Base-by-base conservation (phyloP, 2,113 vertebrate genomes). In the Hemibagrus wyckioides region DNA sequence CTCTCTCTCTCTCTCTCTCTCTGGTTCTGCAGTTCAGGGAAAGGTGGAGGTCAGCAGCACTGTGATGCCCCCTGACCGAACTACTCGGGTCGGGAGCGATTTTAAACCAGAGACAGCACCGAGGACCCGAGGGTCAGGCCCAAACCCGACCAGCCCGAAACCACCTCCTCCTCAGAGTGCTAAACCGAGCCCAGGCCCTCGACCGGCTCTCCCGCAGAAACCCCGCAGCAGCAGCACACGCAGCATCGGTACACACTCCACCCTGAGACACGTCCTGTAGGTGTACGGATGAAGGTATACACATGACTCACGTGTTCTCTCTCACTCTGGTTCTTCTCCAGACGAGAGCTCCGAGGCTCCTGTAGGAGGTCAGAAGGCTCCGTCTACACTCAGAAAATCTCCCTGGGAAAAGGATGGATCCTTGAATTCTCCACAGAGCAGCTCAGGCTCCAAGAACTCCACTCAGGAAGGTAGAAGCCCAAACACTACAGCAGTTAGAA, bases 171-270 rank as follows among this genome's bases (percentile, higher is more conserved):
- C 95, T 39, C 97, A 97, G 90, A 94, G 96, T 19, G 67, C 94
- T 1, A 99, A 98, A 91, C 98, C 98, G 6, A 90, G 93, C 79
- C 93, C 95, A 77, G 93, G 94, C 28, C 95, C 95, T 50, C 95
- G 98, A 9, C 97, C 98, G 48, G 92, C 93, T 10, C 95, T 99
- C 90, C 96, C 96, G 0, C 97, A 96, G 92, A 99, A 99, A 79
- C 98, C 98, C 0, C 94, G 97, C 81, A 95, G 96, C 41, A 85
- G 93, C 90, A 94, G 91, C 90, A 93, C 89, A 88, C 93, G 92
- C 90, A 96, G 95, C 86, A 95, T 95, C 30, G 98, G 98, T 99
- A 94, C 10, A 33, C 54, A 6, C 44, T 28, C 48, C 3, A 4
- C 3, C 19, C 76, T 54, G 48, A 79, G 28, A 52, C n/a, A 25